These are phyloP conservation scores for Potamarius usumacintae DNA, from an alignment of 2,113 vertebrate species.

Conservation along the genomic window DNA sequence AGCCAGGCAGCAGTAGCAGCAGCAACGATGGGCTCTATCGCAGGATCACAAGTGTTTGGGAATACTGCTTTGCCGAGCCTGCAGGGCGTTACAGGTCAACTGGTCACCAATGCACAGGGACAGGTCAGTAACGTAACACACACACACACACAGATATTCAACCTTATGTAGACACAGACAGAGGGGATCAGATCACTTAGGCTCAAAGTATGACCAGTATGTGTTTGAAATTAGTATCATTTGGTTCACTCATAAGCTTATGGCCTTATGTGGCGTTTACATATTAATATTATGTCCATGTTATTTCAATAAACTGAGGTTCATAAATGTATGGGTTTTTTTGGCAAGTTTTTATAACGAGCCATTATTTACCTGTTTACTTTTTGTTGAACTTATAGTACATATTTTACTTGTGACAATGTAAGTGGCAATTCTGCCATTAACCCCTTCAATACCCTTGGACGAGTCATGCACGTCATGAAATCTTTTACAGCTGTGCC, in stretches of 20 bases:
- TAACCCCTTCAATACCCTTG: no score
- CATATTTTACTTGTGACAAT: no score
- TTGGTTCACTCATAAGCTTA: background rate
- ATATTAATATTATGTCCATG: background rate
- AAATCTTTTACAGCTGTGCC: no score
- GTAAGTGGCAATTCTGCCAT: background rate
- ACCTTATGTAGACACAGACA: background rate
- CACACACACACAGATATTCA: background rate
- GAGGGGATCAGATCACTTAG: background rate
- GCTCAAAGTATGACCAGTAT: background rate
- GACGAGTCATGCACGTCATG: no score
- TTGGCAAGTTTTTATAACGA: no score
- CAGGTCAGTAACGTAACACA: constrained; percentile 81
- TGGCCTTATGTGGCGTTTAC: background rate
- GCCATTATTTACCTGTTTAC: background rate
- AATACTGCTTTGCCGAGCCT: constrained; percentile 90
- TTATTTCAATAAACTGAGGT: background rate
- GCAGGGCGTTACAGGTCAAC: constrained; percentile 94
- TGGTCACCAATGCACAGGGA: constrained; percentile 99
- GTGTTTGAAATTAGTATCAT: background rate
- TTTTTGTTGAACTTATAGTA: background rate
- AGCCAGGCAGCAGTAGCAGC: constrained; percentile 91
- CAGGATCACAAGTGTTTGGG: constrained; percentile 93
- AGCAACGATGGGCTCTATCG: constrained; percentile 92
- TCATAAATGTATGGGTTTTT: background rate